Conservation (phyloP, 2,797 vertebrate genomes). For the Eurystomus glaucurus region DNA sequence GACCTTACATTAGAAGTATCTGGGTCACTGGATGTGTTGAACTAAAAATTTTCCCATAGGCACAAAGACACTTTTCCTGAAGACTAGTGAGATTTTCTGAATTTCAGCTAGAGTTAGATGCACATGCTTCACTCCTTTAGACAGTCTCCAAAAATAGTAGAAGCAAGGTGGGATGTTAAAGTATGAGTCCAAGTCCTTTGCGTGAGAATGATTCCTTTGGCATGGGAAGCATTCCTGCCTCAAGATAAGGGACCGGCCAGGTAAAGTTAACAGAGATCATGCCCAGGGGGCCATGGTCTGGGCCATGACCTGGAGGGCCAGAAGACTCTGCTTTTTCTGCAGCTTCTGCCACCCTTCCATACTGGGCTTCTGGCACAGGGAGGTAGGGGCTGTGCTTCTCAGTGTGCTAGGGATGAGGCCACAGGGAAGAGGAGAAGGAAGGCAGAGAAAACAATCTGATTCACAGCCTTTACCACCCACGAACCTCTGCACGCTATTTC, state of each 20-base stretch:
- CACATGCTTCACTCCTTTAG: not conserved
- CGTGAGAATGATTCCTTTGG: not conserved
- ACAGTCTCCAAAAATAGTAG: not conserved
- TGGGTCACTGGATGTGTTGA: not conserved
- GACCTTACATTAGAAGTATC: not conserved
- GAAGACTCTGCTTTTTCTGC: not conserved
- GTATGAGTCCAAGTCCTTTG: not conserved
- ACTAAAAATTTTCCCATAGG: not conserved
- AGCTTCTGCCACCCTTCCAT: not conserved
- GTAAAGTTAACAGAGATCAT: not conserved
- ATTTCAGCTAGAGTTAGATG: not conserved
- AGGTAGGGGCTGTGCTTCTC: not conserved
- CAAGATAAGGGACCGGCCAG: not conserved
- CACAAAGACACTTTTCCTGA: not conserved
- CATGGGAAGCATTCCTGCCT: not conserved
- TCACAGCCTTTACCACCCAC: not conserved
- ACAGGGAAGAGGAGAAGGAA: not conserved
- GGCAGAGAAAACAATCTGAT: not conserved
- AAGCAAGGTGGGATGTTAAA: not conserved
- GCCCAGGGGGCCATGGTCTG: rapidly evolving
- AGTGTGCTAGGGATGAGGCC: not conserved
- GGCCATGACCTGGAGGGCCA: not conserved
- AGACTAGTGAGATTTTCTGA: not conserved
- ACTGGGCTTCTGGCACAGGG: not conserved
- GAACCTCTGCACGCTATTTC: not conserved